Evolutionary conservation across 2,797 vertebrate species (phyloP), one percentile per base, ranked within the genome.

Genomic region (Alca torda): DNA sequence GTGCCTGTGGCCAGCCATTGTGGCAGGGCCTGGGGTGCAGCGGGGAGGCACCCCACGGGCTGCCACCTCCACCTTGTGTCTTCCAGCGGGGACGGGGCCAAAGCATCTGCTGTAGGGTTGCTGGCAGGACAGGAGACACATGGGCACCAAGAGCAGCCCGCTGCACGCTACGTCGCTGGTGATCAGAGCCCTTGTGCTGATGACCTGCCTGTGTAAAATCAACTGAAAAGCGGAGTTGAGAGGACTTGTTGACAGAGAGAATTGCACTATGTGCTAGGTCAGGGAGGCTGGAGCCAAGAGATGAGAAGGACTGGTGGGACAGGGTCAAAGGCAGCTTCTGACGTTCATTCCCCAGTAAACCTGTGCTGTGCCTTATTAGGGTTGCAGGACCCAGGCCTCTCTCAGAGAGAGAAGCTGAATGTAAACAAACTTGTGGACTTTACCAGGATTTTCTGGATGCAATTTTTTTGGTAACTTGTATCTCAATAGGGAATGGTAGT

Each of bases 91-190:
- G 53, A 28, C 30, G 2, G 33, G 10, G 37, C 75, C 2, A 5
- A 18, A 41, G 77, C 39, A 4, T 75, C 82, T 51, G 79, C 67
- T 1, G 0, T 1, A 0, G 45, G 67, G 11, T 6, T n/a, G 61
- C 45, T 3, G 5, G 61, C 19, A 11, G 57, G 18, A 39, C 43
- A 8, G 0, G 0, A 45, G 57, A 51, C 57, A 8, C 61, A 8
- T 10, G 0, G 21, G 74, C 35, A 26, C 53, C 0, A 1, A 9
- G 37, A 4, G 26, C 5, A 1, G 45, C 57, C 26, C 5, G 3
- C 69, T 56, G 53, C 13, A 16, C 33, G 1, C 51, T 13, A 2
- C 7, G 16, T 67, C 0, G 0, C 50, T 60, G 7, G 4, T 39
- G 30, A 3, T 10, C 63, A 35, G 50, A 64, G 28, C 48, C 33